Evolutionary conservation across 2,113 vertebrate genomes (phyloP).

Genomic region (Trochalopteron elliotii): DNA sequence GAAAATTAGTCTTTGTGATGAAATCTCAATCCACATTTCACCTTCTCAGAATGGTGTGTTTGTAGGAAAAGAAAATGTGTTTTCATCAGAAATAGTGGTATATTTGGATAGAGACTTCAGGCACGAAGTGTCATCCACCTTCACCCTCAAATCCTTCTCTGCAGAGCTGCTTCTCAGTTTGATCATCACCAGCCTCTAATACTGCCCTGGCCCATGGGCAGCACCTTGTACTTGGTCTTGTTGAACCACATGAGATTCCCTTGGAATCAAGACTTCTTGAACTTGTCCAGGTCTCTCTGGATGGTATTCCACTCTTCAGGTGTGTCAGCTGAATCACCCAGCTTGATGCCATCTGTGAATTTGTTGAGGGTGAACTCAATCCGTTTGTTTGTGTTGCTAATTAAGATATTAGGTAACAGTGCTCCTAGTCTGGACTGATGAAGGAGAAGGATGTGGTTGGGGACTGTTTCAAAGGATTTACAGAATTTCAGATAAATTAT

Average conservation of each 20-base stretch:
- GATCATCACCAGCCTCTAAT: background rate
- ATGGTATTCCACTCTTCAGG: background rate
- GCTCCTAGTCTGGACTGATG: fast-evolving
- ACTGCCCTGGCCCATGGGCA: background rate
- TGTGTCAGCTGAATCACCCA: background rate
- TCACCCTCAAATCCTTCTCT: background rate
- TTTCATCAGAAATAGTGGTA: background rate
- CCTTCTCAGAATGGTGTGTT: background rate
- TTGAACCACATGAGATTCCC: background rate
- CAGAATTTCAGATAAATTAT: background rate
- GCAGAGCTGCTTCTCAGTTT: background rate
- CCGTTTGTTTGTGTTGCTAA: fast-evolving
- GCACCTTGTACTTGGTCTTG: background rate
- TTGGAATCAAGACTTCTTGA: background rate
- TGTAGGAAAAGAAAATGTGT: background rate
- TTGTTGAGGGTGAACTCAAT: background rate
- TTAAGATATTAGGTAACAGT: background rate
- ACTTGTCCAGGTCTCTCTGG: background rate
- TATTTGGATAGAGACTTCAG: background rate
- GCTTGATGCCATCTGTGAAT: background rate
- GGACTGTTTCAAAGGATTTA: background rate
- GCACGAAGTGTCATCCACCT: background rate
- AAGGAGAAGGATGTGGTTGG: background rate
- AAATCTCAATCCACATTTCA: background rate
- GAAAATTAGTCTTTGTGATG: background rate